These are phyloP conservation scores for Apteryx owenii DNA, from an alignment of 2,113 vertebrate species.

Conservation along the genomic window DNA sequence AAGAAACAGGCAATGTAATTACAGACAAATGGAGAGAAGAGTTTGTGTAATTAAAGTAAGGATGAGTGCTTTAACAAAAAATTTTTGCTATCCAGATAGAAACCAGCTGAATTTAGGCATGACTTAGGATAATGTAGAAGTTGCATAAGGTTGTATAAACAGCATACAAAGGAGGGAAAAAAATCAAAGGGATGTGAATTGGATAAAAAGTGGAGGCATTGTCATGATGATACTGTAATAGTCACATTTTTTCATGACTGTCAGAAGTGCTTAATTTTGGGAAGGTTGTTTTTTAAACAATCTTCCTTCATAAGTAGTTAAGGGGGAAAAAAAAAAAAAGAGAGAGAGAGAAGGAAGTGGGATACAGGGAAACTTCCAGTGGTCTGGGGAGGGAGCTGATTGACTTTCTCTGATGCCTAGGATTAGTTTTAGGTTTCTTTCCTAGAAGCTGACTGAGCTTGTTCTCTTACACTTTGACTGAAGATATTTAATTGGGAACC, in stretches of 20 bases:
- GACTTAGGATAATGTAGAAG: not conserved
- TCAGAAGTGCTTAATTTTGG: not conserved
- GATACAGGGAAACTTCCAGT: not conserved
- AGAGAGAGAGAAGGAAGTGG: not conserved
- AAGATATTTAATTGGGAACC: not conserved
- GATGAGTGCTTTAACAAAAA: not conserved
- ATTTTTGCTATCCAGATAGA: not conserved
- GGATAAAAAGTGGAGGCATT: not conserved
- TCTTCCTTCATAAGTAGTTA: not conserved
- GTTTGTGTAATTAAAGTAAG: not conserved
- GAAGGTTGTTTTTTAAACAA: not conserved
- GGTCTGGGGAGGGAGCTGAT: not conserved
- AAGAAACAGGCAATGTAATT: not conserved
- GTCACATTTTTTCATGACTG: not conserved
- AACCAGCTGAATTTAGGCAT: not conserved
- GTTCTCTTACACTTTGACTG: not conserved
- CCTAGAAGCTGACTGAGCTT: not conserved
- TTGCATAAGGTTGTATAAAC: not conserved
- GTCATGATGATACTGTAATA: not conserved
- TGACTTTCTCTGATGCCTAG: not conserved
- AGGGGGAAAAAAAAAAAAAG: not conserved
- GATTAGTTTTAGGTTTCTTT: not conserved
- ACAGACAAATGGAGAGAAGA: not conserved
- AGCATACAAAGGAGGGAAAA: not conserved
- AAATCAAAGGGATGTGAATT: not conserved